Conservation (phyloP, 2,113 vertebrate species). For the Chunga burmeisteri region DNA sequence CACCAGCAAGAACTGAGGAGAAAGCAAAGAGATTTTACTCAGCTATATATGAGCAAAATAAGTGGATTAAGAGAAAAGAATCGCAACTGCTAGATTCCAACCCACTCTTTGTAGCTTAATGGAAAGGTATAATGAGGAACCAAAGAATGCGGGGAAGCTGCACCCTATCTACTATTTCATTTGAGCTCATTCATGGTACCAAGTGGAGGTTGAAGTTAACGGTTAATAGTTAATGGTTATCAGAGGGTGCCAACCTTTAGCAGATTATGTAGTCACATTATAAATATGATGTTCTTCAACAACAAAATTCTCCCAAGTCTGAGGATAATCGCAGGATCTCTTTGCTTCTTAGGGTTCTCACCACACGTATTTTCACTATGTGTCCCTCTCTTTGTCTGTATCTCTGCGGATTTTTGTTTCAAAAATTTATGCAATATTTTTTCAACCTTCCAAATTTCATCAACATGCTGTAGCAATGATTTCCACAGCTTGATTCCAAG, state of each 20-base stretch:
- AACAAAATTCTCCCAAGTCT: background rate
- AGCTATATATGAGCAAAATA: background rate
- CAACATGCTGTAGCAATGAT: background rate
- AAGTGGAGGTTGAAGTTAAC: background rate
- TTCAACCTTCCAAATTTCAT: background rate
- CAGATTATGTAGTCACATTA: background rate
- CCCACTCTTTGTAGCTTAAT: background rate
- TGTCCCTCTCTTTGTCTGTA: background rate
- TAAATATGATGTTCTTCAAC: background rate
- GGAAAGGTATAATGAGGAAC: background rate
- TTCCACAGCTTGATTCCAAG: background rate
- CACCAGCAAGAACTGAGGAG: fast-evolving
- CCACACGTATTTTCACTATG: background rate
- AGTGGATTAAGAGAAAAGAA: background rate
- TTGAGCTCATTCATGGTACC: background rate
- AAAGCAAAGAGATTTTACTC: background rate
- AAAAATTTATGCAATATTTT: background rate
- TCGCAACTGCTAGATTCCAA: background rate
- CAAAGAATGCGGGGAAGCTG: background rate
- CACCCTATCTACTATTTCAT: background rate
- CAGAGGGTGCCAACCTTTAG: background rate
- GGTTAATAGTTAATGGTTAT: background rate
- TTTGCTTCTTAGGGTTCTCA: background rate
- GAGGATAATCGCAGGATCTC: background rate
- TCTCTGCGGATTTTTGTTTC: background rate